Evolutionary conservation across 2,888 invertebrate species (phyloP).

Genomic region (Trachelus troglodyta): DNA sequence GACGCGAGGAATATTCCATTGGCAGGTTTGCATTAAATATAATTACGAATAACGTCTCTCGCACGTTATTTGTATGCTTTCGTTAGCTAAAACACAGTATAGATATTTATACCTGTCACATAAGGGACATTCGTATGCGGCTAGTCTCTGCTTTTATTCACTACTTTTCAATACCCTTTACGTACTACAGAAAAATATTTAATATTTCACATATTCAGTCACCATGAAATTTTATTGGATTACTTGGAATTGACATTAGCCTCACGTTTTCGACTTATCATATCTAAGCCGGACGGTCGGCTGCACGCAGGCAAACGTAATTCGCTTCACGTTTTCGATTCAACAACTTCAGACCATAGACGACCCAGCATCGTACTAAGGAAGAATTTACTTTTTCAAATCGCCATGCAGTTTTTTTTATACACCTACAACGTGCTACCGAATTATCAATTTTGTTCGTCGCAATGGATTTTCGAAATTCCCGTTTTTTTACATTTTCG

Average conservation of each 20-base stretch:
- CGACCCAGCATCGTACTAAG: no score
- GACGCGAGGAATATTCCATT: background rate
- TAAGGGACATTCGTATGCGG: background rate
- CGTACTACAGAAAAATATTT: background rate
- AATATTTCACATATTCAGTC: background rate
- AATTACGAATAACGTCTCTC: background rate
- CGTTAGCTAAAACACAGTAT: background rate
- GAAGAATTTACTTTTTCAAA: no score
- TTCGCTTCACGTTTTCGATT: background rate
- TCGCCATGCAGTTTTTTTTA: no score
- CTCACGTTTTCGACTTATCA: background rate
- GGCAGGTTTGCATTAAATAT: background rate
- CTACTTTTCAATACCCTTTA: background rate
- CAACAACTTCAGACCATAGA: background rate
- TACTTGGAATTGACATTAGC: background rate
- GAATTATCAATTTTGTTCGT: no score
- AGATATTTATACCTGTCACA: background rate
- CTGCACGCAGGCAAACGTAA: background rate
- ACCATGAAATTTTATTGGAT: background rate
- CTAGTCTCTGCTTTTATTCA: background rate
- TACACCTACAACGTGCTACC: no score
- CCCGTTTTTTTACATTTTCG: background rate
- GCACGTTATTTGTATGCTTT: background rate
- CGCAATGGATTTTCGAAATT: background rate
- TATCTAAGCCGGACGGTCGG: background rate